Conservation (phyloP, 2,113 vertebrate genomes). For the Glareola pratincola region DNA sequence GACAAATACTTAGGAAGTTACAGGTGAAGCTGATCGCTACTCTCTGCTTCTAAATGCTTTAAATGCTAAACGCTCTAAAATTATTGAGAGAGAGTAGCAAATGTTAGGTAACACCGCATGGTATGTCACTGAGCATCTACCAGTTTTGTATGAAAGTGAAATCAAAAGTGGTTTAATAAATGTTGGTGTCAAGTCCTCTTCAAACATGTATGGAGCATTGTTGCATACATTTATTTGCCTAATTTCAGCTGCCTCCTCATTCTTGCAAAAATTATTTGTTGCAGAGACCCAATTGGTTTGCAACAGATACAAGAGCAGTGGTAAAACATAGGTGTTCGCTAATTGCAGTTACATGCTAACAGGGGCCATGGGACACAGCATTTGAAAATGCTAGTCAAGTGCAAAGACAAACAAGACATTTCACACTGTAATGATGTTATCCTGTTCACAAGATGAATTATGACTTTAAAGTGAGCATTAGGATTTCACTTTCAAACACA, state of each 20-base stretch:
- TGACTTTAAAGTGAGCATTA: background rate
- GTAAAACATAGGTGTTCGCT: background rate
- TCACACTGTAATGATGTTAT: background rate
- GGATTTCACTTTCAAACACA: background rate
- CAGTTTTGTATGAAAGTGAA: background rate
- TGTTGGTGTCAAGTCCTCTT: background rate
- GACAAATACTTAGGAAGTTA: background rate
- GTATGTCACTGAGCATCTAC: background rate
- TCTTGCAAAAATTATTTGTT: background rate
- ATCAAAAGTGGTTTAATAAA: background rate
- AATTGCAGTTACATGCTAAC: background rate
- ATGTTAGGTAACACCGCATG: background rate
- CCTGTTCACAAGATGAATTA: background rate
- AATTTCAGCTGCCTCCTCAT: background rate
- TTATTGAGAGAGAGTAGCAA: background rate
- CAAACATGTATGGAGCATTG: background rate
- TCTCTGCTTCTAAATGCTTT: background rate
- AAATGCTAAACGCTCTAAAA: background rate
- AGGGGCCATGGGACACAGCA: background rate
- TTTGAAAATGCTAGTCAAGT: background rate
- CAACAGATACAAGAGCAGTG: background rate
- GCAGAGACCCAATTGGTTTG: background rate
- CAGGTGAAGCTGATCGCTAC: background rate
- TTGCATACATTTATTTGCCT: background rate
- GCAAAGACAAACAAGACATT: background rate